Evolutionary conservation across 2,113 vertebrate species (phyloP).

Genomic region (Choloepus hoffmanni): DNA sequence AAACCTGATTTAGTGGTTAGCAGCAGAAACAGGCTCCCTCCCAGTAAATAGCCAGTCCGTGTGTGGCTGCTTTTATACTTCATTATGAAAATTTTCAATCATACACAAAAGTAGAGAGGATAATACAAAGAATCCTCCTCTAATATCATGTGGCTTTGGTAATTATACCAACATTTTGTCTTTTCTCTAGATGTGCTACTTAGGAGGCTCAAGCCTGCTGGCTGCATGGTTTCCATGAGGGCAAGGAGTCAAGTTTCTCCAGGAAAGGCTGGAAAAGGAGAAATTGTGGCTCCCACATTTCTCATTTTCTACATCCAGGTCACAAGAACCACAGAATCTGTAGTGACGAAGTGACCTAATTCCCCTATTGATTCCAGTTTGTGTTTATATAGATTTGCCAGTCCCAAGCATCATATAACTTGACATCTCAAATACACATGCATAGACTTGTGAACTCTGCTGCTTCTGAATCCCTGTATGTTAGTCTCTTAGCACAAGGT

Average conservation of each 20-base stretch:
- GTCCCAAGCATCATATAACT: not conserved
- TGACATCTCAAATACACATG: not conserved
- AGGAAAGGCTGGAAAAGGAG: not conserved
- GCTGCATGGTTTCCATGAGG: not conserved
- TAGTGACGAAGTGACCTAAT: not conserved
- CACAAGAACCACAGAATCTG: not conserved
- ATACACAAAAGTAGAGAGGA: not conserved
- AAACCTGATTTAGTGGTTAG: not conserved
- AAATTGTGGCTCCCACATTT: not conserved
- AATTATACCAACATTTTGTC: not conserved
- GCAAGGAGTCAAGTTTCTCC: too few species aligned
- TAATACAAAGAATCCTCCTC: not conserved
- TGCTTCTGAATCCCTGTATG: not conserved
- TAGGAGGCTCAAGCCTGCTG: not conserved
- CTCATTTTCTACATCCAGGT: not conserved
- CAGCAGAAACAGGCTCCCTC: not conserved
- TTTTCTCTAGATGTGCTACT: not conserved
- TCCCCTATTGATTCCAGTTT: not conserved
- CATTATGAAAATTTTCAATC: constrained; percentile 4
- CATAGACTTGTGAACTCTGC: not conserved
- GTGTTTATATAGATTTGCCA: not conserved
- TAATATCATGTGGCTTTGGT: not conserved
- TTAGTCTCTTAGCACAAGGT: not conserved
- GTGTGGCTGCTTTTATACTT: not conserved
- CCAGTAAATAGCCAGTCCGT: not conserved